Conservation (phyloP, 2,113 vertebrate species). For the Sitta europaea region DNA sequence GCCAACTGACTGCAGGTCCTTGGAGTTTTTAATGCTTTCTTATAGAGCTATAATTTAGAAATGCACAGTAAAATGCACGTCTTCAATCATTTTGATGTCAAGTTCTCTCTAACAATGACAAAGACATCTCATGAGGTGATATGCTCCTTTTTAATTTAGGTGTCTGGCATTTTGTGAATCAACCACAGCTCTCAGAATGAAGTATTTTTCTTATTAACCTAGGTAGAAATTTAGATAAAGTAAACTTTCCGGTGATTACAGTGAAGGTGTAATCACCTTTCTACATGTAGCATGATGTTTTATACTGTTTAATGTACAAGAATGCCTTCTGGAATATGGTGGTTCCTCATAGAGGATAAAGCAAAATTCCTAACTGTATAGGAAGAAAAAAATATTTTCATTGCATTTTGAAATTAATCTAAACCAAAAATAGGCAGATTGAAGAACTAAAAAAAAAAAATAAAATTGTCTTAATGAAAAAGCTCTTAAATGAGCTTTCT, state of each 20-base stretch:
- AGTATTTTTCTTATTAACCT: background rate
- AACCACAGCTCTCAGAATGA: background rate
- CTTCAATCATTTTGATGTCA: background rate
- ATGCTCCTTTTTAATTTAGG: background rate
- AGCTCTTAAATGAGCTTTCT: background rate
- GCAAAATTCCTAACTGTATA: background rate
- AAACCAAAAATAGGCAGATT: background rate
- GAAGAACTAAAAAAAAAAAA: background rate
- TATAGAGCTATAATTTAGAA: background rate
- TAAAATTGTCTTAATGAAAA: background rate
- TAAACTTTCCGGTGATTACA: background rate
- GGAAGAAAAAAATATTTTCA: background rate
- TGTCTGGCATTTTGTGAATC: background rate
- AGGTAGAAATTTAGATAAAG: background rate
- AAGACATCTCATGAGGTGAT: background rate
- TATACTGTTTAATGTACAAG: background rate
- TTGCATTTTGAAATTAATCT: background rate
- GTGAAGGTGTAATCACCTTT: background rate
- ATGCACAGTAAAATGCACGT: background rate
- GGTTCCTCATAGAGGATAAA: background rate
- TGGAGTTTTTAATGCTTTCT: background rate
- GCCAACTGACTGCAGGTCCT: background rate
- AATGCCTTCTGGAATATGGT: background rate
- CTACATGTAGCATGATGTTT: background rate
- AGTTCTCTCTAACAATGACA: background rate